These are phyloP conservation scores for Drosophila miranda DNA, from an alignment of 1,140 invertebrate species.

Conservation along the genomic window DNA sequence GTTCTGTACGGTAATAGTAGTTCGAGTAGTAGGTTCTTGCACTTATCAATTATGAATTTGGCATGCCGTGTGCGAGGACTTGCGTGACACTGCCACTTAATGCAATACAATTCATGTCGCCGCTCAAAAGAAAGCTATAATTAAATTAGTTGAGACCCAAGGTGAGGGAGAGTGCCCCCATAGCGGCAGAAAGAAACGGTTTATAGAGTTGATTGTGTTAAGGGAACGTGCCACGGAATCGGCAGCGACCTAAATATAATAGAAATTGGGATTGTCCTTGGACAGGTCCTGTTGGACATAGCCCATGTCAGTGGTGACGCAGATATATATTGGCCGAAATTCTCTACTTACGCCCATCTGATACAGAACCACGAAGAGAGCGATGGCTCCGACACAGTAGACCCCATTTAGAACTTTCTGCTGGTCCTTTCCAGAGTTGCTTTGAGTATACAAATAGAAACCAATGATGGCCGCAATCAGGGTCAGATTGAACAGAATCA, in stretches of 20 bases:
- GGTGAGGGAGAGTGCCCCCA: too few species aligned
- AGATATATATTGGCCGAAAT: neutral
- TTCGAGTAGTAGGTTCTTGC: neutral
- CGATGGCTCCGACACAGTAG: neutral
- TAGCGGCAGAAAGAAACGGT: neutral
- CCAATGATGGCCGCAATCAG: conserved; percentile 5
- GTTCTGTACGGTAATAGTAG: neutral
- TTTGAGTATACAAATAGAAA: too few species aligned
- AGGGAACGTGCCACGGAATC: neutral
- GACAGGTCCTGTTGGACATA: conserved; percentile 44
- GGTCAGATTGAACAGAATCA: conserved; percentile 38
- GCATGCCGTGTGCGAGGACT: conserved; percentile 10
- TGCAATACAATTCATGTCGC: conserved; percentile 6
- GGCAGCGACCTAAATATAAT: conserved; percentile 43
- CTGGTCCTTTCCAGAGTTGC: neutral
- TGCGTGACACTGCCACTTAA: conserved; percentile 9
- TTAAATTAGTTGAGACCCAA: conserved; percentile 4
- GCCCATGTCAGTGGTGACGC: too few species aligned
- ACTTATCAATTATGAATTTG: conserved; percentile 23
- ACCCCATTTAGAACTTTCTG: neutral
- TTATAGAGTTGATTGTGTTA: conserved; percentile 10
- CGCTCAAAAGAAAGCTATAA: conserved; percentile 7
- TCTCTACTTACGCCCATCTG: conserved; percentile 28
- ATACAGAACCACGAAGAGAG: conserved; percentile 14
- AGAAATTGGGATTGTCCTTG: conserved; percentile 36